phyloP scores from a whole-genome alignment of 35 echinoderm and acorn worm species.

The Nesometra sesokonis region DNA sequence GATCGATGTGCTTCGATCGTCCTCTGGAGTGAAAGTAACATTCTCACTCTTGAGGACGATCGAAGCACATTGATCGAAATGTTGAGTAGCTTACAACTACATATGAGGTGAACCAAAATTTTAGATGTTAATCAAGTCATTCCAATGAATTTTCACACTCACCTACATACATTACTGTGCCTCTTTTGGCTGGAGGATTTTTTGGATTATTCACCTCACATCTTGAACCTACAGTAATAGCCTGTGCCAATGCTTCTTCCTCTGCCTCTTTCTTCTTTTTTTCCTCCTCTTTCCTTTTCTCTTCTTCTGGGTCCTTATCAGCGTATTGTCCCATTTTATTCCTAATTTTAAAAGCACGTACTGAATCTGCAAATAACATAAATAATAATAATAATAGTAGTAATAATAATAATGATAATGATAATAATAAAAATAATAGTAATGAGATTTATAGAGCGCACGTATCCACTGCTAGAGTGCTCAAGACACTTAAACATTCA shows the following conservation, averaged over 20 bases:
- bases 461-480: no score
- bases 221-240: conserved; percentile 54
- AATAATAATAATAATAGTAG: no score
- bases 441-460: no score
- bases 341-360: conserved; percentile 80
- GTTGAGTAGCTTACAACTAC: no score
- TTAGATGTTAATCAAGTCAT: not conserved
- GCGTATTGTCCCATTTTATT: conserved; percentile 80
- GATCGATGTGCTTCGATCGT: no score
- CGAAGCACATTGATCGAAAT: no score
- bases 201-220: conserved; percentile 76
- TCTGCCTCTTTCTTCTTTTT: conserved; percentile 38
- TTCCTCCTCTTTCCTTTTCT: conserved; percentile 43
- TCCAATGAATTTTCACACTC: conserved; percentile 12
- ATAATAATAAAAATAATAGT: no score
- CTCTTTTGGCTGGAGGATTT: conserved; percentile 74
- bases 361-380: conserved; percentile 58
- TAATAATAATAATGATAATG: no score
- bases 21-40: no score
- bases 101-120: no score
- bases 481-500: no score
- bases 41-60: no score
- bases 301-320: conserved; percentile 68
- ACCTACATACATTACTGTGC: conserved; percentile 89
- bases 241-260: conserved; percentile 45